Base-by-base conservation (phyloP, 2,113 vertebrate genomes). In the Pygoscelis adeliae region DNA sequence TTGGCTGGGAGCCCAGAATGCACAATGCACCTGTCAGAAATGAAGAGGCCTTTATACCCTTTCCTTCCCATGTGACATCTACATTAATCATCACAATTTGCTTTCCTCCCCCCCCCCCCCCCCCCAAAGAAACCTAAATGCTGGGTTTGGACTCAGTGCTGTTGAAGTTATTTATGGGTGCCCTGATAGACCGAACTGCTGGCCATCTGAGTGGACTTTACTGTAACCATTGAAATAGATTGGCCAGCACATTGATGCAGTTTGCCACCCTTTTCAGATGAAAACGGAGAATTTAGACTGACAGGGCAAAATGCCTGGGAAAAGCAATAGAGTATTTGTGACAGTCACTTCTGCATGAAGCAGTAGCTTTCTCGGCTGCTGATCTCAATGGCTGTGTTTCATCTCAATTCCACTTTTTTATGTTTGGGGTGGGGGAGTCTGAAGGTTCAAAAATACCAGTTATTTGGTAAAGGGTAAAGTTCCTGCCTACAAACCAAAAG, bases 1-100 rank as follows among this genome's bases (percentile, higher is more conserved):
- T 87, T 95, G 91, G 95, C 93, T 87, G 77, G 80, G 44, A 96
- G 92, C 96, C 95, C 93, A 73, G 85, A 78, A 46, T 46, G 80
- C 67, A 84, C 87, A 79, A 84, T 94, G 88, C 97, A 98, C 96
- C 97, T 98, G 97, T 95, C 97, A 94, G 93, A 95, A 97, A 97
- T 90, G 97, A 98, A 97, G 97, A 97, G 95, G 36, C 93, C 94
- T 96, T 97, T 98, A 96, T 97, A 65, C 36, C 93, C 93, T 40
- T 58, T 50, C 87, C 95, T 90, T 71, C 82, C 95, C 82, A 55
- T 11, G 50, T n/a, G 84, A 80, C 1, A 1, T 72, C 80, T 91
- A 46, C 80, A 61, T 89, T 95, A 88, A 95, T 96, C 94, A 97
- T 50, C 95, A 76, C 88, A 80, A 76, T 59, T 87, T 81, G 53